phyloP scores from a whole-genome alignment of 2,113 vertebrate genomes.

The Osmerus mordax region DNA sequence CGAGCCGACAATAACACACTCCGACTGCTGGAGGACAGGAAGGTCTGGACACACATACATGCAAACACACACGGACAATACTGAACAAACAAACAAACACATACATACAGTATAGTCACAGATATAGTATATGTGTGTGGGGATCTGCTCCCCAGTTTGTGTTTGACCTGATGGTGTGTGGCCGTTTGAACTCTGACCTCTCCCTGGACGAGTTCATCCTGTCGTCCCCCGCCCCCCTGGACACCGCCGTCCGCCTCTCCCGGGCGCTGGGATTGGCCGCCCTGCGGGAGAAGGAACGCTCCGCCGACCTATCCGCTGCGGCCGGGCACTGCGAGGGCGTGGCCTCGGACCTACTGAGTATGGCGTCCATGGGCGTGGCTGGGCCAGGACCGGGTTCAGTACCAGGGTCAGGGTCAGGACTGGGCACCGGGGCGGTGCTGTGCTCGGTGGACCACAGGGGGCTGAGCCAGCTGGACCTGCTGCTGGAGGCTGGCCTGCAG shows the following conservation, averaged over 20 bases:
- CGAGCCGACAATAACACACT: constrained; percentile 44
- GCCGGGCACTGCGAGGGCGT: constrained; percentile 55
- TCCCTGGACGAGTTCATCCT: constrained; percentile 59
- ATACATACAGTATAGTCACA: too few species aligned
- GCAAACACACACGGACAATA: too few species aligned
- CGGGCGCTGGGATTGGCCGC: constrained; percentile 49
- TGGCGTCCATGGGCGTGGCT: constrained; percentile 37
- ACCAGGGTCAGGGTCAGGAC: constrained; percentile 9
- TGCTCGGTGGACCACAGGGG: constrained; percentile 51
- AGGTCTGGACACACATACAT: constrained; percentile 36
- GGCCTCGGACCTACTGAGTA: constrained; percentile 57
- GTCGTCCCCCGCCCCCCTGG: constrained; percentile 53
- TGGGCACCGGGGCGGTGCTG: constrained; percentile 43
- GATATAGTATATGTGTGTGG: too few species aligned
- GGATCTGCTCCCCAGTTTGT: constrained; percentile 49
- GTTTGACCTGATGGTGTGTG: constrained; percentile 67
- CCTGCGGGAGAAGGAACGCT: constrained; percentile 56
- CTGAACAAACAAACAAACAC: too few species aligned
- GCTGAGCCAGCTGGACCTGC: constrained; percentile 49
- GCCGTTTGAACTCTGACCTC: constrained; percentile 53
- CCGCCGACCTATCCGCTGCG: constrained; percentile 52
- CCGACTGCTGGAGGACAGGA: constrained; percentile 57
- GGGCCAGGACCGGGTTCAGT: background rate
- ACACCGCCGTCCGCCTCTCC: constrained; percentile 61
- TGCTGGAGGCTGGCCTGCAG: constrained; percentile 62